Evolutionary conservation across 1,140 invertebrate genomes (phyloP), one percentile per base, ranked within the genome.

Genomic region (Zaprionus lachaisei): DNA sequence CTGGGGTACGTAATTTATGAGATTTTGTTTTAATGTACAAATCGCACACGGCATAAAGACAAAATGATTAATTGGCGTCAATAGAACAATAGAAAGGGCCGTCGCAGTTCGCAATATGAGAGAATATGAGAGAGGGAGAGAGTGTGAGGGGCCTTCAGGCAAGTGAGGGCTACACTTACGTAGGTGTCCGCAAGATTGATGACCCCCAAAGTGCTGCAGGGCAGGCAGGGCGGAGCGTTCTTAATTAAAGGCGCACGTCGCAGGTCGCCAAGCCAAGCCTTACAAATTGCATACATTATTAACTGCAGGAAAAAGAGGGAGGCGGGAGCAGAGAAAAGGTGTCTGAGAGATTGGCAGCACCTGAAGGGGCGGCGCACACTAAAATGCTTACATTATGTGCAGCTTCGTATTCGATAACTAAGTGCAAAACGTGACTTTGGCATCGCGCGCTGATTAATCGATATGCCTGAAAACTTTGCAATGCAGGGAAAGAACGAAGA

Each of bases 391-490:
- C 28, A 56, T 58, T 65, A 77, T 80, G 44, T 24, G 57, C 68
- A 76, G 62, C 63, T 41, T 49, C 69, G 68, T 51, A 56, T 68
- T 64, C 65, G 76, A 79, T 75, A 75, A 62, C 66, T 49, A 81
- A 76, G 81, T 89, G 78, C 75, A 84, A 87, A 87, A 87, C 84
- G 84, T 89, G 84, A 87, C 84, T 84, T 68, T 72, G 81, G 58
- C 78, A 34, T 70, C 66, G 70, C 55, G 11, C 34, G 56, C 80
- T 87, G 84, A 87, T 87, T 83, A 87, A 68, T 64, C 20, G 58
- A 65, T 68, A 74, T 79, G 83, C 78, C 81, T 78, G 81, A 89
- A 89, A 58, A 78, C 28, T 60, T 65, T 54, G 14, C 24, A 49
- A 28, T 72, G 75, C 64, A 70, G 65, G 38, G 58, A n/a, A 41